Conservation (phyloP, 2,113 vertebrate genomes). For the Percopsis transmontana region DNA sequence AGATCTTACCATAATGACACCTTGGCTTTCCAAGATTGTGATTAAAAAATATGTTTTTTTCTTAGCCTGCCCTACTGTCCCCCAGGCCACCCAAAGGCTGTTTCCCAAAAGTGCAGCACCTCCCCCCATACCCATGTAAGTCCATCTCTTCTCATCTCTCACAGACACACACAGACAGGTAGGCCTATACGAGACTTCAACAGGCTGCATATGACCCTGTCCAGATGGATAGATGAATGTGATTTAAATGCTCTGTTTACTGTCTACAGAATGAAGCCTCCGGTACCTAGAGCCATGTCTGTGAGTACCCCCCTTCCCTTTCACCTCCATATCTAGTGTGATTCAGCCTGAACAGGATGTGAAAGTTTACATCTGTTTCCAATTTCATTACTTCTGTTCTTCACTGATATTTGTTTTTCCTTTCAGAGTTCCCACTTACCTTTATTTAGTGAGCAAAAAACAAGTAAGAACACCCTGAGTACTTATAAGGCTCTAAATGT, state of each 20-base stretch:
- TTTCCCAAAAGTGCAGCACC: slow-evolving; percentile 17
- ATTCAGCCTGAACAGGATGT: background rate
- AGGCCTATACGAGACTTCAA: too few species aligned
- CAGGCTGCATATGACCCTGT: background rate
- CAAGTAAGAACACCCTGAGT: slow-evolving; percentile 42
- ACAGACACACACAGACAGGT: too few species aligned
- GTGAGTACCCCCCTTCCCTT: slow-evolving; percentile 60
- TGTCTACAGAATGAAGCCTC: slow-evolving; percentile 69
- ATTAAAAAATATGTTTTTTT: too few species aligned
- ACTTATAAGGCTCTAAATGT: background rate
- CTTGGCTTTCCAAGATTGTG: too few species aligned
- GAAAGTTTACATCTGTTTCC: slow-evolving; percentile 7
- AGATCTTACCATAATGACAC: too few species aligned
- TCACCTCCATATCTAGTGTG: background rate
- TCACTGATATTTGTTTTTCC: background rate
- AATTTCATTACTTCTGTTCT: background rate
- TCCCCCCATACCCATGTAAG: slow-evolving; percentile 60
- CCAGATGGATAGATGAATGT: background rate
- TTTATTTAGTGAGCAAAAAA: slow-evolving; percentile 37
- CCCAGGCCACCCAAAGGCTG: slow-evolving; percentile 32
- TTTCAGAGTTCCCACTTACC: slow-evolving; percentile 50
- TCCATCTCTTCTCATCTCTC: slow-evolving; percentile 2
- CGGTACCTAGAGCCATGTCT: slow-evolving; percentile 69
- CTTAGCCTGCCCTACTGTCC: slow-evolving; percentile 53
- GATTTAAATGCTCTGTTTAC: slow-evolving; percentile 2